Evolutionary conservation across 2,888 invertebrate genomes (phyloP).

Genomic region (Andrena minutula): DNA sequence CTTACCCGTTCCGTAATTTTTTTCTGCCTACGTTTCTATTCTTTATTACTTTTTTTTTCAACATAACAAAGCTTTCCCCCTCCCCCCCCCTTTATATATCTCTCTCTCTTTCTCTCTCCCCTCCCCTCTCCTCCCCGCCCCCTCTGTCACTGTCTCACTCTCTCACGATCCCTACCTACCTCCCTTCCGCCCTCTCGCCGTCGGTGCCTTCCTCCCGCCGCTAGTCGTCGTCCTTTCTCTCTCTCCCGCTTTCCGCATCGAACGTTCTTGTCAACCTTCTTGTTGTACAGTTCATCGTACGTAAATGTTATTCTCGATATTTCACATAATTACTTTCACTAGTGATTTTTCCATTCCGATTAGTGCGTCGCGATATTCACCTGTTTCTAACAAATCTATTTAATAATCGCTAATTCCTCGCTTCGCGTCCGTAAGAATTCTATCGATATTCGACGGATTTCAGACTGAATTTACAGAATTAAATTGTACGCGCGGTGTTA

Average conservation of each 20-base stretch:
- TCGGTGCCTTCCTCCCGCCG: conserved; percentile 19
- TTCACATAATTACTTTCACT: conserved; percentile 1
- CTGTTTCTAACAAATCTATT: neutral
- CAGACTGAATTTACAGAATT: neutral
- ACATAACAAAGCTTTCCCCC: conserved; percentile 37
- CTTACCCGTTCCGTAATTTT: neutral
- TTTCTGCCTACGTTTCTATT: neutral
- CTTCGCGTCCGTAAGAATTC: neutral
- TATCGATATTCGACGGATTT: neutral
- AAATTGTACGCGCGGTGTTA: neutral
- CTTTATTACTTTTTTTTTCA: conserved; percentile 21
- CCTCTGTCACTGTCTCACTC: conserved; percentile 16
- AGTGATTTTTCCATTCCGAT: neutral
- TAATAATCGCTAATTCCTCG: neutral
- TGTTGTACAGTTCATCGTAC: conserved; percentile 35
- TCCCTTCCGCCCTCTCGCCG: conserved; percentile 13
- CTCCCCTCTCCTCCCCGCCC: neutral
- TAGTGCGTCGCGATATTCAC: neutral
- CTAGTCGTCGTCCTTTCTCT: conserved; percentile 28
- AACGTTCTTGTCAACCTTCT: conserved; percentile 59
- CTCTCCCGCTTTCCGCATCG: conserved; percentile 14
- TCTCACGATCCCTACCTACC: conserved; percentile 16
- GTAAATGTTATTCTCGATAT: conserved; percentile 13
- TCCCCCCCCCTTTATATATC: conserved; percentile 21
- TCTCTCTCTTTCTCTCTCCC: neutral